Evolutionary conservation across 2,888 invertebrate genomes (phyloP), one percentile per base, ranked within the genome.

Genomic region (Mesoligia furuncula): DNA sequence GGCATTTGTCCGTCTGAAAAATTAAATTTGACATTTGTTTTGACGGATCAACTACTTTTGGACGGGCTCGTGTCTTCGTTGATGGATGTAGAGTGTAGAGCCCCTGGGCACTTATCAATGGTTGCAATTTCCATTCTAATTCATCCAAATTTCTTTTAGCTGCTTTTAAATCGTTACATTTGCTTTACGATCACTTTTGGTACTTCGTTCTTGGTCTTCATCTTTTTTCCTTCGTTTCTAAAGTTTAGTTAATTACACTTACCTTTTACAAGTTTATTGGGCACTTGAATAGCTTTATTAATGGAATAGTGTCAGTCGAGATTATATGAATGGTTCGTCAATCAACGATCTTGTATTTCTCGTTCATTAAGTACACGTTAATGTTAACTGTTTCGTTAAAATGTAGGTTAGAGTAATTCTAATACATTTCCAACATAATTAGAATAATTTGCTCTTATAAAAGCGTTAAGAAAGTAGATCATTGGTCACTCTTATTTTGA

Each of bases 401-500:
- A 76, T 64, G 48, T 76, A 42, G 76, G 76, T 81, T 39, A 81
- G 15, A 76, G 62, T 82, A 42, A 57, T 51, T 36, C 57, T 24
- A 80, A 62, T 31, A 76, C 62, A 68, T 82, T 77, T 42, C 24
- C 24, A 68, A 51, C n/a, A 31, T 57, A 76, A 54, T 27, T 75
- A 45, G 73, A 79, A 57, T 42, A 79, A 51, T 61, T 61, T 81
- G 77, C 48, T 80, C n/a, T 68, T 48, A 36, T 17, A 68, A n/a
- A n/a, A n/a, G n/a, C 17, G 11, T 2, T 81, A 62, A 39, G 77
- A 80, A 80, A 81, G 81, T 81, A 24, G 54, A 48, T 31, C 62
- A 48, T 45, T 67, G 27, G 39, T 64, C 76, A 62, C 54, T 67
- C 27, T 61, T 2, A 20, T 51, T 67, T 77, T 39, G 57, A 65